Conservation (phyloP, 2,888 invertebrate genomes). For the Drosophila macrospina region DNA sequence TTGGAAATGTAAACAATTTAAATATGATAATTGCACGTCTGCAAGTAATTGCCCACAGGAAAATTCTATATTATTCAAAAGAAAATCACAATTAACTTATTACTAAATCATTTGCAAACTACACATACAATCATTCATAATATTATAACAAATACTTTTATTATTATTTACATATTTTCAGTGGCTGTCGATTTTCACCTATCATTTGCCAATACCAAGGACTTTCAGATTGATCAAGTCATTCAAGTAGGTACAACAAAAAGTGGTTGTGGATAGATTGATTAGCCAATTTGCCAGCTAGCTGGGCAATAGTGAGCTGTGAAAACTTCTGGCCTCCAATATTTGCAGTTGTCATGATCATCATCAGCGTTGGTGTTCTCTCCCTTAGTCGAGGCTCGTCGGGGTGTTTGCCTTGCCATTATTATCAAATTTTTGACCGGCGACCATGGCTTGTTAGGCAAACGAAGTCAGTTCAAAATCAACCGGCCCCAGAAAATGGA, state of each 20-base stretch:
- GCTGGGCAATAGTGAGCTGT: slow-evolving; percentile 20
- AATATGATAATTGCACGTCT: slow-evolving; percentile 27
- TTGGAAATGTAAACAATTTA: slow-evolving; percentile 32
- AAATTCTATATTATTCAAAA: slow-evolving; percentile 2
- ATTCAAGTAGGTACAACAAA: slow-evolving; percentile 33
- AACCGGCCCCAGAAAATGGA: slow-evolving; percentile 42
- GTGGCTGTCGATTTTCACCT: slow-evolving; percentile 38
- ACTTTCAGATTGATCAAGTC: slow-evolving; percentile 64
- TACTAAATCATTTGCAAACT: no score
- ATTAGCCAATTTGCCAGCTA: slow-evolving; percentile 31
- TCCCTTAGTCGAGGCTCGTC: slow-evolving; percentile 19
- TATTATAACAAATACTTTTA: slow-evolving; percentile 2
- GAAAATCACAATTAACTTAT: slow-evolving; percentile 22
- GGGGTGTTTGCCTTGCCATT: slow-evolving; percentile 69
- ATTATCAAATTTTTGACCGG: slow-evolving; percentile 62
- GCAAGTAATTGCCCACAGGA: neutral
- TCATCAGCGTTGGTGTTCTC: slow-evolving; percentile 38
- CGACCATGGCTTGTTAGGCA: slow-evolving; percentile 68
- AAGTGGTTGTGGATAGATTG: slow-evolving; percentile 9
- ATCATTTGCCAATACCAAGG: slow-evolving; percentile 71
- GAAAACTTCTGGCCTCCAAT: slow-evolving; percentile 71
- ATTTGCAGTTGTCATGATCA: slow-evolving; percentile 67
- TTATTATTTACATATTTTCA: slow-evolving; percentile 3
- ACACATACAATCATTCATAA: no score
- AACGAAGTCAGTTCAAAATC: slow-evolving; percentile 63